phyloP scores from a whole-genome alignment of 2,113 vertebrate species.

The Delphinapterus leucas region DNA sequence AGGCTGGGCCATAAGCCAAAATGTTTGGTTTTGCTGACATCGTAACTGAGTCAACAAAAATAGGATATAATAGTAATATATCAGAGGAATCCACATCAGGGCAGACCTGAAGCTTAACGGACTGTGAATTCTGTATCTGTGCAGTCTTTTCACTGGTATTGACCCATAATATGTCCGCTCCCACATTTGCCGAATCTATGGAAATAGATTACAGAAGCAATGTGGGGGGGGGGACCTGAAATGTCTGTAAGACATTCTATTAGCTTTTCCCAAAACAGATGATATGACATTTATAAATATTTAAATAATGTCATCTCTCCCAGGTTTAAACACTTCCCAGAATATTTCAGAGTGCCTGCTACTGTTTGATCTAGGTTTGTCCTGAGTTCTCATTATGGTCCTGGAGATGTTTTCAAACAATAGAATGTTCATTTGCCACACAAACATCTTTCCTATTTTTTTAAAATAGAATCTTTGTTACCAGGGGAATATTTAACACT shows the following conservation, averaged over 20 bases:
- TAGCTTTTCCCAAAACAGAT: conserved; percentile 80
- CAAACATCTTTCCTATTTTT: conserved; percentile 29
- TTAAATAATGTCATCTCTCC: conserved; percentile 81
- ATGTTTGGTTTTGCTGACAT: conserved; percentile 94
- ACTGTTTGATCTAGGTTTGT: conserved; percentile 68
- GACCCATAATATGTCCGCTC: conserved; percentile 79
- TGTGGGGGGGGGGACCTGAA: conserved; percentile 72
- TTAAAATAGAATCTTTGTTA: conserved; percentile 55
- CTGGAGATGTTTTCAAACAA: conserved; percentile 72
- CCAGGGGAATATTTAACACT: conserved; percentile 46
- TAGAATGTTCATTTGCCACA: conserved; percentile 60
- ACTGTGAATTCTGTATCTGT: conserved; percentile 83
- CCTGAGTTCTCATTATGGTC: conserved; percentile 69
- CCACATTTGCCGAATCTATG: conserved; percentile 75
- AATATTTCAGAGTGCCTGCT: conserved; percentile 76
- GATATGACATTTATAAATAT: conserved; percentile 84
- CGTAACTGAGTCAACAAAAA: conserved; percentile 96
- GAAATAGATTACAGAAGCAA: conserved; percentile 82
- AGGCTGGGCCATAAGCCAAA: conserved; percentile 89
- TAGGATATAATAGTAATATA: conserved; percentile 87
- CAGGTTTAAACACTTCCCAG: conserved; percentile 76
- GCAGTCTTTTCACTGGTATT: conserved; percentile 81
- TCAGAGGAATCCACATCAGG: conserved; percentile 88
- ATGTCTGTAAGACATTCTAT: conserved; percentile 82
- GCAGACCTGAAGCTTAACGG: conserved; percentile 88